phyloP scores from a whole-genome alignment of 1,140 invertebrate species.

The Babylonia areolata region DNA sequence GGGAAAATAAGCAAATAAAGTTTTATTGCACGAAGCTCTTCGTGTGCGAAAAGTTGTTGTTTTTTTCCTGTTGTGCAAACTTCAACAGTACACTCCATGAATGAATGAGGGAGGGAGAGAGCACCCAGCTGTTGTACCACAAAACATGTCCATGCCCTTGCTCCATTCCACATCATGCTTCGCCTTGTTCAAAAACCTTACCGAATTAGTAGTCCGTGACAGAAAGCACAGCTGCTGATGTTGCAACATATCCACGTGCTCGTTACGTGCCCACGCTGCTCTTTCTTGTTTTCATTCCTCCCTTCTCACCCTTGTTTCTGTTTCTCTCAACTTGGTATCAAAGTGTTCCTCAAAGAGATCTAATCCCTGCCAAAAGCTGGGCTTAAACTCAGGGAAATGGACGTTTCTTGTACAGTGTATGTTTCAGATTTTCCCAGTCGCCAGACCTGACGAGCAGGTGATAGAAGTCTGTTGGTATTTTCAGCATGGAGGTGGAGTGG shows the following conservation, averaged over 20 bases:
- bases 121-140: too few species aligned
- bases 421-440: background rate
- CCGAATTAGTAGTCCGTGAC: too few species aligned
- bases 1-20: too few species aligned
- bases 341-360: background rate
- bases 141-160: too few species aligned
- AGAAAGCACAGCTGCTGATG: background rate
- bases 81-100: too few species aligned
- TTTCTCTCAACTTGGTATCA: background rate
- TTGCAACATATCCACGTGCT: background rate
- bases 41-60: too few species aligned
- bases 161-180: too few species aligned
- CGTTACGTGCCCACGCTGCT: background rate
- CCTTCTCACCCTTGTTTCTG: background rate
- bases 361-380: background rate
- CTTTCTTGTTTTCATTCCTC: background rate
- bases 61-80: too few species aligned
- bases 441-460: background rate
- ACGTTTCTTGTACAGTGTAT: background rate
- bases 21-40: too few species aligned
- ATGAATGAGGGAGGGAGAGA: too few species aligned
- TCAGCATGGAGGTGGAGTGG: too few species aligned
- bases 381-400: background rate
- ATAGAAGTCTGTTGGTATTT: background rate
- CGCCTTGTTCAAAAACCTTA: too few species aligned